Conservation (phyloP, 1,140 invertebrate genomes). For the Drosophila orena region DNA sequence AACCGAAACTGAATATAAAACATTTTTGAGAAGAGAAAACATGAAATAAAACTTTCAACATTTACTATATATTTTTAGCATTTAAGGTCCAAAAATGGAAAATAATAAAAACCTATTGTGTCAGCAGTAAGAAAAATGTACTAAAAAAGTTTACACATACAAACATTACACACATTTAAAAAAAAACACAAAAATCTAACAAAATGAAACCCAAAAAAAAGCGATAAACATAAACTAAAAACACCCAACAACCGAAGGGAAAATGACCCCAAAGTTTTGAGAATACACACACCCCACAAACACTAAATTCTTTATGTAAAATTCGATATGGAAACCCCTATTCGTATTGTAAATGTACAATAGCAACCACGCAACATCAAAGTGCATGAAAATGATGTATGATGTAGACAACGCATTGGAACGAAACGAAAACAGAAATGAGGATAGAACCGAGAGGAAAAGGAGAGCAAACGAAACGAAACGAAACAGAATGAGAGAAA, state of each 20-base stretch:
- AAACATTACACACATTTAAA: constrained; percentile 19
- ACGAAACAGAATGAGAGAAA: constrained; percentile 11
- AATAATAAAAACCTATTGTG: constrained; percentile 44
- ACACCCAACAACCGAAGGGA: constrained; percentile 24
- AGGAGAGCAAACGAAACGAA: constrained; percentile 22
- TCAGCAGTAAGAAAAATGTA: constrained; percentile 50
- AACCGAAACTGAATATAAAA: constrained; percentile 30
- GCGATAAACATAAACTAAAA: constrained; percentile 39
- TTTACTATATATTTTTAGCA: constrained; percentile 63
- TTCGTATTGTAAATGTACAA: constrained; percentile 48
- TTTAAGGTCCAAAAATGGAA: constrained; percentile 49
- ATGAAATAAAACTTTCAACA: constrained; percentile 47
- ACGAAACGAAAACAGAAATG: constrained; percentile 39
- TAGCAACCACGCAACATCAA: constrained; percentile 27
- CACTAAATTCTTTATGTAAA: constrained; percentile 47
- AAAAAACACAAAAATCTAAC: constrained; percentile 24
- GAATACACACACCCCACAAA: constrained; percentile 8
- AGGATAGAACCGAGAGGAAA: constrained; percentile 33
- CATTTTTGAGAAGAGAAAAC: constrained; percentile 36
- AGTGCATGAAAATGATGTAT: constrained; percentile 45
- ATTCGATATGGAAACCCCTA: constrained; percentile 34
- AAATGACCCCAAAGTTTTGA: constrained; percentile 17
- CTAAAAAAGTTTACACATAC: constrained; percentile 42
- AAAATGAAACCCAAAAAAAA: constrained; percentile 51
- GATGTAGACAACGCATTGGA: constrained; percentile 44